Percentiles rank a stretch among this genome's conserved stretches.
Evolutionary conservation across 2,113 vertebrate species (phyloP).

Genomic region (Rallus limicola): DNA sequence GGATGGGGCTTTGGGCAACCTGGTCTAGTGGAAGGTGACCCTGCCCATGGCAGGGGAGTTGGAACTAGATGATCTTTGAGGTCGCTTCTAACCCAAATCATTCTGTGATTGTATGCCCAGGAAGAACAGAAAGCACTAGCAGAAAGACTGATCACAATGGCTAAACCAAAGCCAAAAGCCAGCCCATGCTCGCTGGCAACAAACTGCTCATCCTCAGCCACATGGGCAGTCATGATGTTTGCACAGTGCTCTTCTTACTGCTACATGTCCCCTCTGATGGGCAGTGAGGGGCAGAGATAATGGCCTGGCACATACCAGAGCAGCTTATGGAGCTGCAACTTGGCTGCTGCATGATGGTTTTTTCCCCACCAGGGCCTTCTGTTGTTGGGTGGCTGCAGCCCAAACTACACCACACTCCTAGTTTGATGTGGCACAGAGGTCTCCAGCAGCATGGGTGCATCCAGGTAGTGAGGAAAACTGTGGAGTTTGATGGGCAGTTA

Average conservation of each 20-base stretch:
- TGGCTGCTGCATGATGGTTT: not conserved
- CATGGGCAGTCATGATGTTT: accelerated
- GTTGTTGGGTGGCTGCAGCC: not conserved
- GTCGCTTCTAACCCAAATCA: no score
- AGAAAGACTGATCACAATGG: not conserved
- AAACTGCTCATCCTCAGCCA: not conserved
- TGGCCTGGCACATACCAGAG: not conserved
- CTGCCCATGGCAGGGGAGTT: no score
- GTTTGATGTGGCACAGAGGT: accelerated
- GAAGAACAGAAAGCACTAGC: not conserved
- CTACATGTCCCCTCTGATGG: not conserved
- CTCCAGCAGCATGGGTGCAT: not conserved
- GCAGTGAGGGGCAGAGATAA: not conserved
- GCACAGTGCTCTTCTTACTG: not conserved
- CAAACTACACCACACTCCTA: not conserved
- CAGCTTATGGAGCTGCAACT: not conserved
- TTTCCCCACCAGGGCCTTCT: accelerated
- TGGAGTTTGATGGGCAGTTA: not conserved
- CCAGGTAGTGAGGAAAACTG: not conserved
- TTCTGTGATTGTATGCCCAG: not conserved
- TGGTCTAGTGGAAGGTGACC: no score
- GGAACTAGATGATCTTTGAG: no score
- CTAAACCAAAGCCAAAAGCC: not conserved
- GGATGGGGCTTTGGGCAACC: no score
- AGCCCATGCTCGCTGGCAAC: not conserved